Conservation (phyloP, 2,888 invertebrate species). For the Anoncus sp. region DNA sequence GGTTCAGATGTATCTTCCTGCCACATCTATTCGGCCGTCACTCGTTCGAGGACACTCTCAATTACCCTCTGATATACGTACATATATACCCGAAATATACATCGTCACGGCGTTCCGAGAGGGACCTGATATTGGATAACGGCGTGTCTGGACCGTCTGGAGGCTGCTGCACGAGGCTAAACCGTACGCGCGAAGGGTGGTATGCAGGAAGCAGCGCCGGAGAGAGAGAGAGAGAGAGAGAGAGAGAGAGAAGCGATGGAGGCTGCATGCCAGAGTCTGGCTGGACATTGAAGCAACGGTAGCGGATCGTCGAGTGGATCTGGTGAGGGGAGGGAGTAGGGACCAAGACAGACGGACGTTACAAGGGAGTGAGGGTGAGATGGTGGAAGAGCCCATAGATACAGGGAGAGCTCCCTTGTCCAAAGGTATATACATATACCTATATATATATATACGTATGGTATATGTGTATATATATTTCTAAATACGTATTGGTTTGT, state of each 20-base stretch:
- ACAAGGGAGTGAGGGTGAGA: constrained; percentile 23
- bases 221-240: background rate
- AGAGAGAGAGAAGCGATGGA: constrained; percentile 9
- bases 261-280: constrained; percentile 20
- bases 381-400: constrained; percentile 31
- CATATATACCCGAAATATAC: background rate
- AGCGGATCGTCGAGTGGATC: constrained; percentile 66
- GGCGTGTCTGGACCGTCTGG: background rate
- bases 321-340: constrained; percentile 61
- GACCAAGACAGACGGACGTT: constrained; percentile 44
- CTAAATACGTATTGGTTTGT: constrained; percentile 28
- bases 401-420: constrained; percentile 39
- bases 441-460: constrained; percentile 1
- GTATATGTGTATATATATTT: background rate
- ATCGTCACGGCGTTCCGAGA: background rate
- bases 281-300: constrained; percentile 52
- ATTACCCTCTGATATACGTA: constrained; percentile 5
- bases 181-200: background rate
- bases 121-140: constrained; percentile 2
- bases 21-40: background rate
- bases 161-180: background rate
- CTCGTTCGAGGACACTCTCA: background rate
- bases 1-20: background rate
- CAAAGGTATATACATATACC: background rate
- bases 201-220: constrained; percentile 7